Percentiles rank a stretch among this genome's conserved stretches.
Conservation (phyloP, 2,113 vertebrate species). For the Proterorhinus semilunaris region DNA sequence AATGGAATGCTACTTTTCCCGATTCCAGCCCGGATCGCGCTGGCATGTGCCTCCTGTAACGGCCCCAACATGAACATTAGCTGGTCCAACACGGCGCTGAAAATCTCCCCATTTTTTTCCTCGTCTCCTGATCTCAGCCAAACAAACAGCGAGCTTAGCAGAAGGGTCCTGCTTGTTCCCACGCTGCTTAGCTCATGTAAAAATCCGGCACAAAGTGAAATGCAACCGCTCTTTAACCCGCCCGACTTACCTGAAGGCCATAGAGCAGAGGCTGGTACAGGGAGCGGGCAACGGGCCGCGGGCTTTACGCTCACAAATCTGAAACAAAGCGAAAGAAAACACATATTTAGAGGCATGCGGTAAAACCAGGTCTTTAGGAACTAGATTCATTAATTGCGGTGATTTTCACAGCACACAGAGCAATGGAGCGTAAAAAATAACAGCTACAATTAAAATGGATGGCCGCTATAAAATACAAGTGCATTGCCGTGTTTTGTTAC, state of each 20-base stretch:
- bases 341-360: conserved; percentile 1
- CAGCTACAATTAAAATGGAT: neutral
- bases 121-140: conserved; percentile 22
- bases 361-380: neutral
- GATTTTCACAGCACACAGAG: neutral
- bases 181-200: conserved; percentile 42
- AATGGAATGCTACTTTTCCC: neutral
- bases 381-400: neutral
- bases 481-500: neutral
- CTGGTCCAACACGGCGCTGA: conserved; percentile 1
- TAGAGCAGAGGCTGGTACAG: conserved; percentile 52
- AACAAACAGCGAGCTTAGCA: conserved; percentile 45
- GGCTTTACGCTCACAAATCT: conserved; percentile 51
- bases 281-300: conserved; percentile 32
- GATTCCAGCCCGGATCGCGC: neutral
- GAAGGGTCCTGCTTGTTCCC: conserved; percentile 43
- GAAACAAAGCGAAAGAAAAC: conserved; percentile 36
- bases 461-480: neutral
- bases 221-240: conserved; percentile 13
- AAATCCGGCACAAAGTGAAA: conserved; percentile 13
- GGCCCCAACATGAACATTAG: conserved; percentile 1
- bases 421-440: neutral
- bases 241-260: conserved; percentile 73
- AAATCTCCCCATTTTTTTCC: conserved; percentile 10
- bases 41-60: neutral